A percentile compares a stretch with the other conserved stretches of the same genome.
These are phyloP conservation scores for Goniozus legneri DNA, from an alignment of 1,140 invertebrate species.

Conservation along the genomic window DNA sequence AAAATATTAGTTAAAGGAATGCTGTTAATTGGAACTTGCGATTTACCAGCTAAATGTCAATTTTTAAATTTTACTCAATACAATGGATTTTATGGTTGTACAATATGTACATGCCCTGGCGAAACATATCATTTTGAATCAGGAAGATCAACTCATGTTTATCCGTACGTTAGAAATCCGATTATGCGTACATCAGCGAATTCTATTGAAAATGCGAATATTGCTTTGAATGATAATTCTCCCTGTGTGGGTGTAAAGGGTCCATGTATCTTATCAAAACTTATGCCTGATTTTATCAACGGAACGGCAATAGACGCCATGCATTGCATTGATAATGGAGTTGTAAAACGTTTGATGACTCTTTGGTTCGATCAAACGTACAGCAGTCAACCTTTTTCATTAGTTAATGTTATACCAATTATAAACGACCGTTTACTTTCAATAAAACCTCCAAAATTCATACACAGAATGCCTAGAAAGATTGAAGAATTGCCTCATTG, in stretches of 20 bases:
- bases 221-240: slow-evolving; percentile 1
- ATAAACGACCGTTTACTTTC: background rate
- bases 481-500: slow-evolving; percentile 17
- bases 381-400: slow-evolving; percentile 9
- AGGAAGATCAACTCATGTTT: slow-evolving; percentile 7
- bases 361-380: slow-evolving; percentile 9
- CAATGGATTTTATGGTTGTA: slow-evolving; percentile 14
- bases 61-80: slow-evolving; percentile 18
- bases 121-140: slow-evolving; percentile 2
- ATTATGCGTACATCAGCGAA: slow-evolving; percentile 6
- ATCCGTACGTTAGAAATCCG: background rate
- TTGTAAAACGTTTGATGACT: slow-evolving; percentile 11
- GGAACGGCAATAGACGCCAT: slow-evolving; percentile 20
- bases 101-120: slow-evolving; percentile 11
- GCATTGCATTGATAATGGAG: slow-evolving; percentile 20
- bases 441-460: slow-evolving; percentile 23
- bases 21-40: slow-evolving; percentile 15
- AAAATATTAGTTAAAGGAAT: slow-evolving; percentile 12
- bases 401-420: background rate
- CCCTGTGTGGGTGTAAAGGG: slow-evolving; percentile 17
- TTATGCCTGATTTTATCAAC: slow-evolving; percentile 22
- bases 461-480: slow-evolving; percentile 22
- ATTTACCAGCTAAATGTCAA: slow-evolving; percentile 14
- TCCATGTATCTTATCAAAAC: slow-evolving; percentile 6
- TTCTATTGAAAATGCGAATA: background rate